Evolutionary conservation across 2,797 vertebrate species (phyloP), one percentile per base, ranked within the genome.

Genomic region (Myiotriccus ornatus): DNA sequence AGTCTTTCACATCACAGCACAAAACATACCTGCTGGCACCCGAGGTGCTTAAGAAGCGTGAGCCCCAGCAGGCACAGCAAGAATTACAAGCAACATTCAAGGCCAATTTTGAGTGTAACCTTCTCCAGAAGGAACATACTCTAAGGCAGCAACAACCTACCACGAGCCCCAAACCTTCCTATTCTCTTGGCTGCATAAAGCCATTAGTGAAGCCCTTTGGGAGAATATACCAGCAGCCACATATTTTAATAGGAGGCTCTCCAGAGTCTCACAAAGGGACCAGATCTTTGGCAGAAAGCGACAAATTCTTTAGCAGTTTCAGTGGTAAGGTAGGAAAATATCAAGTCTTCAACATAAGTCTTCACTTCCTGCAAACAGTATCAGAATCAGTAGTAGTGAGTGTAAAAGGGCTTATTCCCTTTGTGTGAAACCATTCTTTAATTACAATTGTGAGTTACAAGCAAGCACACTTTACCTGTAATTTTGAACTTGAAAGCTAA

Each of bases 321-420:
- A 63, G 30, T 19, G 3, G 7, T 50, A 73, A 69, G 20, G 17
- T 7, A 49, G 22, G 46, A 68, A 78, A 82, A 53, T 2, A 24
- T 0, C 46, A 60, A 44, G 21, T 12, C 24, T 80, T 59, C 28
- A 64, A n/a, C 0, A 0, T 1, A 60, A 82, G 43, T 19, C 28
- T 70, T 35, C 32, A 34, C 19, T 44, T 82, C n/a, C 37, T 21
- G 4, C 23, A 53, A 60, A 55, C 35, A 65, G 30, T 8, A 73
- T 25, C 39, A 62, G 20, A 44, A 47, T 43, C 28, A 39, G 44
- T 0, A 77, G 20, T 0, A 53, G 10, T 21, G 18, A 70, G 5
- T 21, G 12, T 53, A 55, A 44, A 56, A 53, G 10, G 32, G 37
- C 12, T 71, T 34, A 9, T 3, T 37, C 27, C 17, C 13, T 8